Base-by-base conservation (phyloP, 2,797 vertebrate genomes). In the Enteromius treurensis region DNA sequence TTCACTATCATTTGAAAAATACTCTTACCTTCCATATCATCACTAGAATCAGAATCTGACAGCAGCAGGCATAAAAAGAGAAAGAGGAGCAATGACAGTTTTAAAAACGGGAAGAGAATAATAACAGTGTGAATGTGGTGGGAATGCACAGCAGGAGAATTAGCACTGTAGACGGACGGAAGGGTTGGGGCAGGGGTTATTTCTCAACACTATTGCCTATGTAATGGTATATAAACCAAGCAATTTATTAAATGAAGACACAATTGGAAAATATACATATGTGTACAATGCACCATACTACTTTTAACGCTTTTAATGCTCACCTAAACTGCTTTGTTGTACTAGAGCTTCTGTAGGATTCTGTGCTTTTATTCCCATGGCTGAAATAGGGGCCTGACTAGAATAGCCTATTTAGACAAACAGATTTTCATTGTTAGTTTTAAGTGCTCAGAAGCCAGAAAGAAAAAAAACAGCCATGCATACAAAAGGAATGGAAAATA, bases 21-120 rank as follows among this genome's bases (percentile, higher is more conserved):
- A 64, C 65, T 89, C 96, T 96, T 96, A 98, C 97, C 97, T 96
- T 95, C 93, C 23, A 93, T 91, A 84, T 91, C 93, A 74, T 93
- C 92, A 90, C 92, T 95, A 94, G 94, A 94, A 85, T 95, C 95
- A 92, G 94, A 93, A 89, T 96, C 97, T 96, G 94, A 94, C 89
- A 86, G 90, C 90, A 79, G 73, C 82, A 51, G 58, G 81, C 62
- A 58, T 29, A 73, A 84, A 75, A 58, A 81, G 42, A 80, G 77
- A 70, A 73, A 67, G 80, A 75, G 75, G 49, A 55, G 51, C 21
- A 55, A 21, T 55, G 32, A 75, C 17, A 51, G 45, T 51, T 73
- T 73, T 26, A 14, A 3, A 19, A 80, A 49, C 51, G 23, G 77
- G 51, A 82, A 84, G 83, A 4, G 84, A 80, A 86, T 71, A 80